Evolutionary conservation across 2,888 invertebrate species (phyloP).

Genomic region (Aphidoletes aphidimyza): DNA sequence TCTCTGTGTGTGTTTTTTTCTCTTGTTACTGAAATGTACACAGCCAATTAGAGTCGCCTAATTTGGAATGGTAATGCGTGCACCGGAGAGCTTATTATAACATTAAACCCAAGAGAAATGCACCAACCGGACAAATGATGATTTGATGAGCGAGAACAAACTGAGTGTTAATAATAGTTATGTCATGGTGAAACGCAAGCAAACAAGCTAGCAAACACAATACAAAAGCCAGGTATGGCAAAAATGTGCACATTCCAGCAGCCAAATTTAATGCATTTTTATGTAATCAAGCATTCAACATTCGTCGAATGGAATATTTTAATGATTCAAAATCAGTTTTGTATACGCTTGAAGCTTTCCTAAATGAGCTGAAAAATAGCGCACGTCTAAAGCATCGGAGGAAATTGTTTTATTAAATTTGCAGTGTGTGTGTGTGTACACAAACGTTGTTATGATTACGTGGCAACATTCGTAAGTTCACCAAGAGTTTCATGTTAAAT

Average conservation of each 20-base stretch:
- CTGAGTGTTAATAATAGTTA: neutral
- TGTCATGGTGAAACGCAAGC: too few species aligned
- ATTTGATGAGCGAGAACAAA: neutral
- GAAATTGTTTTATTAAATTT: too few species aligned
- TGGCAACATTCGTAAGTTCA: too few species aligned
- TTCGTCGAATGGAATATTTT: neutral
- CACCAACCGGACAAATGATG: neutral
- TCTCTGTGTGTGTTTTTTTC: neutral
- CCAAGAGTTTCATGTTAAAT: too few species aligned
- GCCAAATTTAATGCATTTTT: slow-evolving; percentile 8
- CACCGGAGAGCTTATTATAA: neutral
- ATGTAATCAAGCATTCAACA: neutral
- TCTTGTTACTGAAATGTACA: neutral
- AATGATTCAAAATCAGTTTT: neutral
- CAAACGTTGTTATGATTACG: too few species aligned
- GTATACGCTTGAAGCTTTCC: neutral
- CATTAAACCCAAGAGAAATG: slow-evolving; percentile 10
- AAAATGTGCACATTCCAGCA: neutral
- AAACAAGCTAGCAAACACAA: neutral
- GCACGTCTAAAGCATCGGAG: too few species aligned
- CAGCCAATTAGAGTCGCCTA: neutral
- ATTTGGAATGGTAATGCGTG: neutral
- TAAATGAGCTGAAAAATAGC: neutral
- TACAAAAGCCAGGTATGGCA: too few species aligned
- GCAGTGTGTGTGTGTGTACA: too few species aligned